phyloP scores from a whole-genome alignment of 2,888 invertebrate genomes.

The Scaptomyza parva region DNA sequence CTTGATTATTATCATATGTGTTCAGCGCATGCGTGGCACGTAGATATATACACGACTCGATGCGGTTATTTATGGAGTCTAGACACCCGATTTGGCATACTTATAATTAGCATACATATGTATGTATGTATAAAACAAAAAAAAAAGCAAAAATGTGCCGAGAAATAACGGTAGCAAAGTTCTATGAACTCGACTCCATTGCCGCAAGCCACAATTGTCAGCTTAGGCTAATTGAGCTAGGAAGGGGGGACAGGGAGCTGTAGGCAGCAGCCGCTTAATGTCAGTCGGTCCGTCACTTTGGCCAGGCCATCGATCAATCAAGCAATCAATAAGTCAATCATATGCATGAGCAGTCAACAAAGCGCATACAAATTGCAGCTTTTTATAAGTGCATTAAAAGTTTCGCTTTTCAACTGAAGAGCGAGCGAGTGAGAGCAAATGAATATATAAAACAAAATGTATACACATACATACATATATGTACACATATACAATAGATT shows the following conservation, averaged over 20 bases:
- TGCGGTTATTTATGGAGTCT: slow-evolving; percentile 73
- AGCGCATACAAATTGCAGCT: slow-evolving; percentile 74
- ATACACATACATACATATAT: too few relatives aligned
- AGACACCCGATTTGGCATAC: slow-evolving; percentile 72
- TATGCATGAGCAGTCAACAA: slow-evolving; percentile 70
- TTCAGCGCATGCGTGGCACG: slow-evolving; percentile 67
- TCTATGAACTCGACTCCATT: slow-evolving; percentile 63
- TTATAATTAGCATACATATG: slow-evolving; percentile 69
- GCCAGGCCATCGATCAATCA: slow-evolving; percentile 67
- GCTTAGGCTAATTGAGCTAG: slow-evolving; percentile 64
- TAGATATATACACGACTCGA: slow-evolving; percentile 39
- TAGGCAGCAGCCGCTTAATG: slow-evolving; percentile 62
- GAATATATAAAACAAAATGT: slow-evolving; percentile 3
- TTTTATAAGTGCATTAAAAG: slow-evolving; percentile 63
- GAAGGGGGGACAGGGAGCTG: too few relatives aligned
- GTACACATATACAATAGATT: slow-evolving; percentile 49
- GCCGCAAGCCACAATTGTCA: slow-evolving; percentile 41
- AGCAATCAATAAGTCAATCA: slow-evolving; percentile 77
- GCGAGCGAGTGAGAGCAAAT: slow-evolving; percentile 6
- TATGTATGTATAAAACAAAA: too few relatives aligned
- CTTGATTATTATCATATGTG: slow-evolving; percentile 22
- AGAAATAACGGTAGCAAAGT: slow-evolving; percentile 66
- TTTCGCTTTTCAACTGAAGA: slow-evolving; percentile 49
- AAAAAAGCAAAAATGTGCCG: slow-evolving; percentile 8
- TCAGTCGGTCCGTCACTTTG: slow-evolving; percentile 68